Evolutionary conservation across 2,888 invertebrate genomes (phyloP), one percentile per base, ranked within the genome.

Genomic region (Notocelia uddmanniana): DNA sequence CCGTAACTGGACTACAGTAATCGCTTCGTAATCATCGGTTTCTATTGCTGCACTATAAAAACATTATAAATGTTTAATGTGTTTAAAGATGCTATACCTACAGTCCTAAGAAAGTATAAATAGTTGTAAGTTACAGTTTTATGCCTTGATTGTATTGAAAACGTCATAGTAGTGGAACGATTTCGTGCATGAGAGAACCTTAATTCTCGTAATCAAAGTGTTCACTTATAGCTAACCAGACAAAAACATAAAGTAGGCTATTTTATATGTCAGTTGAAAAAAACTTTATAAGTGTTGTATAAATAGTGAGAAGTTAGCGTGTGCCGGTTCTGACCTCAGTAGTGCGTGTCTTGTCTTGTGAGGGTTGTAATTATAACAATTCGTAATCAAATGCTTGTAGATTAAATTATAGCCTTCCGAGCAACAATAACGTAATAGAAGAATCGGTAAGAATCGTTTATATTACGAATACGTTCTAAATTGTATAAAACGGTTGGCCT

Each of bases 351-450:
- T 48, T 73, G 75, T 64, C 58, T 48, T 59, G 74, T 55, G 78
- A 79, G 81, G 80, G 80, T 74, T 79, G 74, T 87, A 85, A 89
- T 89, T 82, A 85, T 81, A 80, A 81, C 85, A 79, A 89, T 87
- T 85, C 85, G 78, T 84, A 78, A 87, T 87, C 84, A 84, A 86
- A 86, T 81, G 81, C 77, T 76, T 80, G 74, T 78, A 78, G 79
- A 87, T 90, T 89, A 89, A 86, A 88, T 88, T 82, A 88, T 85
- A 88, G 89, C 85, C 21, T n/a, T 23, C 18, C 21, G 37, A n/a
- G 57, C 37, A 23, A n/a, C 34, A 34, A 52, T 18, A n/a, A 37
- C 21, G 10, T 26, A 59, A 15, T 1, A 41, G 41, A 41, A 45
- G 59, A 58, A 34, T 11, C 58, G 18, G 8, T 34, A 23, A 15